Percentiles rank a stretch among this genome's conserved stretches.
Conservation (phyloP, 2,888 invertebrate genomes). For the Neoaliturus tenellus region DNA sequence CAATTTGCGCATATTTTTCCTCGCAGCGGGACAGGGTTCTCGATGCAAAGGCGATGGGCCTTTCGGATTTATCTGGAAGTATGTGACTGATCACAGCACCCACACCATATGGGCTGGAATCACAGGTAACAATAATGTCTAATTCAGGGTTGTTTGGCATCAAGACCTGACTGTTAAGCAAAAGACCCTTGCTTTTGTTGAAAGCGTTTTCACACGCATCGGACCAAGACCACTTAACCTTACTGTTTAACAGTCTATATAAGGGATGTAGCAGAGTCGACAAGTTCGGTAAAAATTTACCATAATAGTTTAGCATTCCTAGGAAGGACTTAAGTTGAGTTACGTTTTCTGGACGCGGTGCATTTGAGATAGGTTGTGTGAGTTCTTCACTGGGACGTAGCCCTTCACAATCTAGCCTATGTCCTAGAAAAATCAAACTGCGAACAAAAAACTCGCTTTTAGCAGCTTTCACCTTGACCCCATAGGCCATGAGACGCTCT, state of each 20-base stretch:
- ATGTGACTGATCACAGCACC: background rate
- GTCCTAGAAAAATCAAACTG: background rate
- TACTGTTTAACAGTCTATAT: background rate
- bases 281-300: background rate
- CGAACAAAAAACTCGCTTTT: background rate
- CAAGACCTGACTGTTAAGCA: background rate
- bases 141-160: background rate
- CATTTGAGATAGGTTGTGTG: background rate
- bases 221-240: background rate
- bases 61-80: background rate
- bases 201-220: background rate
- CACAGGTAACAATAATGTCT: background rate
- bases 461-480: background rate
- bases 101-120: background rate
- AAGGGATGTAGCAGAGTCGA: background rate
- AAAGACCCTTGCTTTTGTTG: background rate
- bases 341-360: background rate
- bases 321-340: background rate
- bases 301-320: background rate
- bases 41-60: background rate
- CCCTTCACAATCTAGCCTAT: background rate
- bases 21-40: conserved; percentile 69
- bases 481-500: background rate
- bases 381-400: background rate
- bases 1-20: conserved; percentile 70